Evolutionary conservation across 2,113 vertebrate genomes (phyloP), one percentile per base, ranked within the genome.

Genomic region (Heterocephalus glaber): DNA sequence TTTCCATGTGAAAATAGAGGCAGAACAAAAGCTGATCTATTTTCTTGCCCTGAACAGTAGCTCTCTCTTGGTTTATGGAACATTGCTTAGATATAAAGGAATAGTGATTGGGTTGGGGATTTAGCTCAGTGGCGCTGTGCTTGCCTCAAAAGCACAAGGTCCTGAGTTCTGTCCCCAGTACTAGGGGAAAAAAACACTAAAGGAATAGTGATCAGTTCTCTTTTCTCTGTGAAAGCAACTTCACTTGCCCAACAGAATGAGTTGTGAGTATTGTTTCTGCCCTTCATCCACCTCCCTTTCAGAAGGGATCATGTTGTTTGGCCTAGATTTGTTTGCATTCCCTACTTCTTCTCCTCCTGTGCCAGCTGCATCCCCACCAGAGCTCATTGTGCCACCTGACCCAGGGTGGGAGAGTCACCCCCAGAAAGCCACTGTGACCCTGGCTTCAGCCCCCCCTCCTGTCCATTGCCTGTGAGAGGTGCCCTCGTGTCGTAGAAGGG

Each of bases 21-120:
- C 63, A 76, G 56, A 94, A 63, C 88, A 82, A 95, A 83, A 76
- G 33, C 19, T 58, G 68, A 7, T 65, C 47, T 35, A 17, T 82
- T 38, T 87, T 68, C 61, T 81, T 22, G 49, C 63, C 49, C 79
- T 60, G 12, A 61, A 86, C 85, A 89, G 41, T 49, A 58, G 70
- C 26, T 80, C 61, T 88, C 26, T 81, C 19, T 63, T 92, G 35
- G 7, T 28, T 61, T 47, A 30, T 13, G 22, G 24, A 24, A 11
- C 72, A 30, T 28, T 44, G 72, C 72, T 76, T 41, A 28, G 72
- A 30, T 17, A 28, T 8, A 77, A 7, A 44, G 76, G 26, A 70
- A 11, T 28, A 20, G 0, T 30, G 5, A 52, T 70, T 54, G 89
- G n/a, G 47, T 9, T 49, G 47, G 47, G 47, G 47, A 49, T 49